Evolutionary conservation across 2,113 vertebrate species (phyloP), one percentile per base, ranked within the genome.

Genomic region (Pachycephala philippinensis): DNA sequence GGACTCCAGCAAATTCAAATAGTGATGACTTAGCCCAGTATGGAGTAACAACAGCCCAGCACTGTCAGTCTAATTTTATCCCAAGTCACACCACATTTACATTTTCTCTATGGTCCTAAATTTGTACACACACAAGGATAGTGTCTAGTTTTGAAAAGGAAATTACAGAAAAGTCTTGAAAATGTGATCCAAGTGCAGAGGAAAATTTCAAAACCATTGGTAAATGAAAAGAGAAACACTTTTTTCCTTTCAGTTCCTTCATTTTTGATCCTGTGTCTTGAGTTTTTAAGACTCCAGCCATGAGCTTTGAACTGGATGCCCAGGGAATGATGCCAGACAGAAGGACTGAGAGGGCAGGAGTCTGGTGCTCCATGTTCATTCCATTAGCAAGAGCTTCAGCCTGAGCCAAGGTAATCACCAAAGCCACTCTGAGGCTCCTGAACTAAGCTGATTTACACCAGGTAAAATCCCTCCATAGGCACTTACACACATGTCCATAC

Each of bases 1-100:
- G 76, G 76, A 70, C 45, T 90, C 68, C 74, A 89, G 64, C n/a
- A 93, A 90, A 94, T 92, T 50, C 79, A 94, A 77, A 94, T 85
- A 70, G 63, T 33, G 63, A 91, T 15, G 54, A 90, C 59, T 96
- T 91, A 89, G 91, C 53, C 47, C 64, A 75, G 35, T 44, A 80
- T 40, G 35, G 49, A 64, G 52, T 75, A 56, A 37, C 57, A 87
- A 40, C 49, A 84, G 66, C 61, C 93, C 84, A 83, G 75, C 15
- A 2, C 1, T 81, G 76, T 33, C 88, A 88, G 45, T 44, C 79
- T 90, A 56, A 90, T 93, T 94, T 93, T 96, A 91, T 70, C 78
- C 30, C 13, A 80, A 50, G 85, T 63, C 59, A 89, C 28, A 82
- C n/a, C 15, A 54, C 57, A 75, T 66, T 92, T 47, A 64, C 19